Evolutionary conservation across 2,797 vertebrate genomes (phyloP).

Genomic region (Pyrrhura leucotis): DNA sequence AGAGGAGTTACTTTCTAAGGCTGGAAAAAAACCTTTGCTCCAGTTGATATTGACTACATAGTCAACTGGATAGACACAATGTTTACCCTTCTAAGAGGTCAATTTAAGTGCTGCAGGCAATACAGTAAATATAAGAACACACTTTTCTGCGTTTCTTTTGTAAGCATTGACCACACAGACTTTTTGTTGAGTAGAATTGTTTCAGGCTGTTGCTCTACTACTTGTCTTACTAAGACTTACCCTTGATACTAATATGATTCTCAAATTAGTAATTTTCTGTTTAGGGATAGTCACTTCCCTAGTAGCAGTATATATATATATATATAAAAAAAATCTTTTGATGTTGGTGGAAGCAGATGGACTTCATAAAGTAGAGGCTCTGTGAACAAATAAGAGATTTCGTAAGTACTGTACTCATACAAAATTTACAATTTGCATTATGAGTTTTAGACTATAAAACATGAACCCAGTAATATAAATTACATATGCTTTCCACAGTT

Average conservation of each 20-base stretch:
- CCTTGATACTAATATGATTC: not conserved
- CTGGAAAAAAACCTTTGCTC: not conserved
- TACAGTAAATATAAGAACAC: not conserved
- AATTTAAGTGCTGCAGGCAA: constrained; percentile 37
- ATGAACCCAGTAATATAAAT: not conserved
- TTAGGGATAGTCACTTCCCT: not conserved
- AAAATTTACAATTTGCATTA: not conserved
- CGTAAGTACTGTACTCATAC: not conserved
- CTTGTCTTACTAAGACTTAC: not conserved
- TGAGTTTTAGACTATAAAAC: not conserved
- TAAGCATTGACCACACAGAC: not conserved
- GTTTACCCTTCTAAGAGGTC: constrained; percentile 56
- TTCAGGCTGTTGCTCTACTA: not conserved
- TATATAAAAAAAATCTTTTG: not conserved
- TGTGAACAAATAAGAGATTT: not conserved
- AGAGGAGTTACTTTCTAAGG: constrained; percentile 46
- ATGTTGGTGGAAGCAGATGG: not conserved
- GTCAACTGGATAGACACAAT: constrained; percentile 33
- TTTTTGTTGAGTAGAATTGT: not conserved
- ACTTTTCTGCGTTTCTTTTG: not conserved
- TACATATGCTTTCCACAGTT: not conserved
- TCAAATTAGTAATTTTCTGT: not conserved
- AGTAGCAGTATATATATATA: not conserved
- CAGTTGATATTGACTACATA: constrained; percentile 47
- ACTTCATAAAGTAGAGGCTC: not conserved